phyloP scores from a whole-genome alignment of 2,888 invertebrate genomes.

The Listrodromus nycthemerus region DNA sequence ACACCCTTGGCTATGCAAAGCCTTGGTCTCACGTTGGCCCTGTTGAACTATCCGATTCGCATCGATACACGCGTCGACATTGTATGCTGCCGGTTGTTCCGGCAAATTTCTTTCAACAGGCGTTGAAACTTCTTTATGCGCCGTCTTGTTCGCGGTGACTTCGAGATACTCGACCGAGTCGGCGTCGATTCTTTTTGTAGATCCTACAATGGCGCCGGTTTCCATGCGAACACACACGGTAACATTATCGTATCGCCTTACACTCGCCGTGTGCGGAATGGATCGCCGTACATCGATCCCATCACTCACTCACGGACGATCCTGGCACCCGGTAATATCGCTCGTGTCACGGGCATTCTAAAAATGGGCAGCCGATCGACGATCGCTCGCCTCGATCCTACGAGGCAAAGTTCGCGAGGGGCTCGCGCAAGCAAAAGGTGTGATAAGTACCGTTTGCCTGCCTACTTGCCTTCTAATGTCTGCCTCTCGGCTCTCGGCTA shows the following conservation, averaged over 20 bases:
- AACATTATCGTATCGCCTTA: not conserved
- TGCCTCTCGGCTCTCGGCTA: slow-evolving; percentile 9
- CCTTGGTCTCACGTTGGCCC: not conserved
- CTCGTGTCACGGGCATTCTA: slow-evolving; percentile 13
- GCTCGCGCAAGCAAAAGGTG: slow-evolving; percentile 10
- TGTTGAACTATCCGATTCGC: slow-evolving; percentile 27
- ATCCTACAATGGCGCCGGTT: slow-evolving; percentile 17
- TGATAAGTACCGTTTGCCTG: slow-evolving; percentile 41
- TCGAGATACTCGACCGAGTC: too few relatives aligned
- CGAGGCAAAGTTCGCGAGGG: slow-evolving; percentile 23
- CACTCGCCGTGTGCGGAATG: not conserved
- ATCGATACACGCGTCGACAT: slow-evolving; percentile 14
- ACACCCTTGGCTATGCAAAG: not conserved
- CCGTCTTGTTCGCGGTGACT: not conserved
- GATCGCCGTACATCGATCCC: slow-evolving; percentile 15
- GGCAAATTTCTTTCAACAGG: slow-evolving; percentile 1
- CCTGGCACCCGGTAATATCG: not conserved
- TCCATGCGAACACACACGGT: not conserved
- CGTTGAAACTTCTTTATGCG: slow-evolving; percentile 40
- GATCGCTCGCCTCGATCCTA: slow-evolving; percentile 22
- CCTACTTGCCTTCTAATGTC: slow-evolving; percentile 25
- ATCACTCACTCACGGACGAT: slow-evolving; percentile 14
- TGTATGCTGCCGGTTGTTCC: not conserved
- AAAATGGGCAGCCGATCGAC: slow-evolving; percentile 32
- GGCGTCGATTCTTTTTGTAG: slow-evolving; percentile 15